phyloP scores from a whole-genome alignment of 2,113 vertebrate species.

The Corythaixoides concolor region DNA sequence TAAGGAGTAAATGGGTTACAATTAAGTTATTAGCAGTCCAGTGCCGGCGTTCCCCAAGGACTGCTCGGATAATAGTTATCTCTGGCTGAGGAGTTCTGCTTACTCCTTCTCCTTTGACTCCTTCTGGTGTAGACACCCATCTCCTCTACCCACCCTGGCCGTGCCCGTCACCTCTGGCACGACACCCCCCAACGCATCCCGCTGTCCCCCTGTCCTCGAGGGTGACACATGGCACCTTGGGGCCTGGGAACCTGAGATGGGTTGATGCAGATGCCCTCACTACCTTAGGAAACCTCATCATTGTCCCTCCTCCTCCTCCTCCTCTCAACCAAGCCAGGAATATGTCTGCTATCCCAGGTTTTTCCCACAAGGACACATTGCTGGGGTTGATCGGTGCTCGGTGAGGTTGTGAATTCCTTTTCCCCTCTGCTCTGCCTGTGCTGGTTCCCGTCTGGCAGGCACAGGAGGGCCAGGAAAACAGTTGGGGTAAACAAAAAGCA shows the following conservation, averaged over 20 bases:
- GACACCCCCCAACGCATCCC: neutral
- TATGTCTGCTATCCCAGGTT: neutral
- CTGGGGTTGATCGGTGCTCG: rapidly evolving
- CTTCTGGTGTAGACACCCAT: neutral
- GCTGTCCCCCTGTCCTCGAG: rapidly evolving
- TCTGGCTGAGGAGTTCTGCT: neutral
- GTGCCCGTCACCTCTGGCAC: neutral
- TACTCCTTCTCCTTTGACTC: neutral
- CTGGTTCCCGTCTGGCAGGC: neutral
- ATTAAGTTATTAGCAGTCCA: neutral
- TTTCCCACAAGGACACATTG: neutral
- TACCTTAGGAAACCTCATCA: neutral
- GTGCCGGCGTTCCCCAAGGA: neutral
- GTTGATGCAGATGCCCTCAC: neutral
- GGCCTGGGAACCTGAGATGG: neutral
- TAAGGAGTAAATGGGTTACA: neutral
- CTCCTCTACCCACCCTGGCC: neutral
- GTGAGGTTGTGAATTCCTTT: neutral
- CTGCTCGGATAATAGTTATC: neutral
- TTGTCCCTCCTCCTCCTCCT: neutral
- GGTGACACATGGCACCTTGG: rapidly evolving
- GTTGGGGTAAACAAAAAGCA: neutral
- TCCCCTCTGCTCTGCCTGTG: neutral
- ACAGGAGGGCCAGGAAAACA: neutral
- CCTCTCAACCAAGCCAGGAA: neutral